Base-by-base conservation (phyloP, 2,113 vertebrate species). In the Microcebus jonahi region DNA sequence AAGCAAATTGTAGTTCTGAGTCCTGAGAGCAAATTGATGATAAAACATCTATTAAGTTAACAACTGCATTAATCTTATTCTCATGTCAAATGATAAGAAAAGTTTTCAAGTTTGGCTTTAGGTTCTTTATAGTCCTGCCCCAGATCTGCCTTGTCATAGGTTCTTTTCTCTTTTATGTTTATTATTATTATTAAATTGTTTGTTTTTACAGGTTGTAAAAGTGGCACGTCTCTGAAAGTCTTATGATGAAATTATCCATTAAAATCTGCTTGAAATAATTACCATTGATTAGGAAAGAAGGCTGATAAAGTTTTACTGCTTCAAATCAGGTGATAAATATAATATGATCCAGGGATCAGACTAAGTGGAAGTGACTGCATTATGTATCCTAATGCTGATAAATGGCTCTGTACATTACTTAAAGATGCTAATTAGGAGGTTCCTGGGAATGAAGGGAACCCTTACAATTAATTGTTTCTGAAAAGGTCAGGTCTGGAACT, bases 191-290 rank as follows among this genome's bases (percentile, higher is more conserved):
- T 57, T 57, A 63, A 68, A 34, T 68, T 67, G 17, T 88, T 91
- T 75, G 10, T 92, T 97, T 97, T 86, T 70, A 76, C 90, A 85
- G 10, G 21, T 27, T 91, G 29, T 83, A 93, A 68, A 90, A 39
- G 23, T 91, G 6, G 5, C 31, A 68, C 12, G 5, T 92, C 50
- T 95, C 57, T 83, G 18, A 71, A 93, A 42, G 2, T 92, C 48
- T 87, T 90, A 61, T 84, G 89, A 94, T 77, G 89, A 25, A 89
- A 87, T 97, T 91, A 84, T 83, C 59, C 59, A 67, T 95, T 97
- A 80, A 96, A 94, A 73, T 91, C 12, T 86, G 17, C 27, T 95
- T 77, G 18, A 96, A 92, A 95, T 92, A 88, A 94, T 96, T 95
- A 77, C 2, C n/a, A 94, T 48, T 96, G 79, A 94, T 90, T 96